phyloP scores from a whole-genome alignment of 2,888 invertebrate genomes.

The Helicoverpa assulta region DNA sequence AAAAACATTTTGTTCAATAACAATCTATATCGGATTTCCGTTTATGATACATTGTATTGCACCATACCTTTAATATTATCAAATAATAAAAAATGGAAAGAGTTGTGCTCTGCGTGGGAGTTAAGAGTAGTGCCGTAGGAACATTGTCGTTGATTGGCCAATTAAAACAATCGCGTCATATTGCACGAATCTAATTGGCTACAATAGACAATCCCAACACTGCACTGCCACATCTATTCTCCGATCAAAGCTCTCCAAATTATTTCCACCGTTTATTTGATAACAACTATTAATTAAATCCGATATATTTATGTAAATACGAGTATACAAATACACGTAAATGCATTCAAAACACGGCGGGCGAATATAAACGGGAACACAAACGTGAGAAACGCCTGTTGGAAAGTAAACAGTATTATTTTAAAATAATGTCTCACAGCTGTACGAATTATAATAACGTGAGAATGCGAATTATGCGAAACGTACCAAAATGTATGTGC shows the following conservation, averaged over 20 bases:
- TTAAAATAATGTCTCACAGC: conserved; percentile 73
- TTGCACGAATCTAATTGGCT: background rate
- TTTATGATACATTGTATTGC: conserved; percentile 1
- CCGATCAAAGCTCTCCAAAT: conserved; percentile 34
- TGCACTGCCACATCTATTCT: conserved; percentile 14
- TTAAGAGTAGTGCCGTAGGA: too few relatives aligned
- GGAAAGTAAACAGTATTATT: conserved; percentile 71
- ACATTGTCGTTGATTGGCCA: conserved; percentile 5
- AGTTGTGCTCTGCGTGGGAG: too few relatives aligned
- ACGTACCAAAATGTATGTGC: conserved; percentile 40
- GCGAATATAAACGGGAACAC: conserved; percentile 61
- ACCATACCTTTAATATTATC: conserved; percentile 5
- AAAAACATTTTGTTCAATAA: background rate
- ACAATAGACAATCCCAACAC: background rate
- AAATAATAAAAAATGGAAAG: background rate
- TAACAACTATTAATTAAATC: conserved; percentile 60
- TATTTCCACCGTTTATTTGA: conserved; percentile 37
- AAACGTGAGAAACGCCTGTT: conserved; percentile 64
- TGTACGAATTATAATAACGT: conserved; percentile 63
- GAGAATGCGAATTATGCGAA: conserved; percentile 26
- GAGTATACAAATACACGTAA: conserved; percentile 50
- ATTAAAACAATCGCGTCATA: conserved; percentile 2
- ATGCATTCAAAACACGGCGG: conserved; percentile 61
- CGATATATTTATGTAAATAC: conserved; percentile 55
- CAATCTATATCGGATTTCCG: conserved; percentile 34